Evolutionary conservation across 2,113 vertebrate species (phyloP).

Genomic region (Ascaphus truei): DNA sequence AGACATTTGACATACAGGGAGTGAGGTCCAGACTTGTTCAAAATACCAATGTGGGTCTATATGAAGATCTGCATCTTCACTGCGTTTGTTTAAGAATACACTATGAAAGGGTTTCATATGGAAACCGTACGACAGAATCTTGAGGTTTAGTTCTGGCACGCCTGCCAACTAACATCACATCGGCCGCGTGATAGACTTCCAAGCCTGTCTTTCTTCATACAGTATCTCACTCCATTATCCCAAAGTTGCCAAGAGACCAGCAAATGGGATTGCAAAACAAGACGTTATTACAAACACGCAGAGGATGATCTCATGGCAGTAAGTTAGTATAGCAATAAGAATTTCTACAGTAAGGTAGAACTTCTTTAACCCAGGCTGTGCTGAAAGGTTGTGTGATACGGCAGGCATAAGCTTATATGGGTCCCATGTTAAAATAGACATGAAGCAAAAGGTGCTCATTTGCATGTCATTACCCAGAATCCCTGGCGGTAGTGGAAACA

Average conservation of each 20-base stretch:
- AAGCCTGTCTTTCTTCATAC: not conserved
- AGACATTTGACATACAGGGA: too few species aligned
- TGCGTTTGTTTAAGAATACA: not conserved
- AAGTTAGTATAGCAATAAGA: too few species aligned
- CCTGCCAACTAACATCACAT: not conserved
- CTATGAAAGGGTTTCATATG: not conserved
- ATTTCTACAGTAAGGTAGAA: not conserved
- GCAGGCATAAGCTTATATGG: too few species aligned
- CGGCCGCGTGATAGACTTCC: not conserved
- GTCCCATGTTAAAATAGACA: too few species aligned
- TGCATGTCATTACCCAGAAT: too few species aligned
- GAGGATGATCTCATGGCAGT: not conserved
- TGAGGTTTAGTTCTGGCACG: not conserved
- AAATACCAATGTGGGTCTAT: too few species aligned
- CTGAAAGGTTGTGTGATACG: too few species aligned
- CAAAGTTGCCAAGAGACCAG: not conserved
- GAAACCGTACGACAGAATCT: not conserved
- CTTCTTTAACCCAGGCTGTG: too few species aligned
- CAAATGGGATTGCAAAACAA: not conserved
- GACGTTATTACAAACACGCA: not conserved
- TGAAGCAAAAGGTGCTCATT: too few species aligned
- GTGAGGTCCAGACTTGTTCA: not conserved
- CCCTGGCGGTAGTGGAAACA: too few species aligned
- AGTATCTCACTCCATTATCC: conserved; percentile 12
- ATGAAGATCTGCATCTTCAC: not conserved